Percentiles rank a stretch among this genome's conserved stretches.
Evolutionary conservation across 2,113 vertebrate genomes (phyloP).

Genomic region (Procapra przewalskii): DNA sequence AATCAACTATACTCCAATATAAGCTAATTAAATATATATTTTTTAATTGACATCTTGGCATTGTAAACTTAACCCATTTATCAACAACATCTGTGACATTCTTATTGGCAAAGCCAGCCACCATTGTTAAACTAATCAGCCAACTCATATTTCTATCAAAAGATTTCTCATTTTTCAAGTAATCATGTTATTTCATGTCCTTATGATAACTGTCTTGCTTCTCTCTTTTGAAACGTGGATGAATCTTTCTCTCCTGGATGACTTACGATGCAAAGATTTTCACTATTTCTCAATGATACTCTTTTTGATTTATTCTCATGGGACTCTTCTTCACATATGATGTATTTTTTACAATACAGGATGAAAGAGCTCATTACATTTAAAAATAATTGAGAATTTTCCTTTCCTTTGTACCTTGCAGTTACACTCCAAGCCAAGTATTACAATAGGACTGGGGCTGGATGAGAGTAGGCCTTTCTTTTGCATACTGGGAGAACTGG

Average conservation of each 20-base stretch:
- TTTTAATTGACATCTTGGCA: not conserved
- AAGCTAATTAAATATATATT: not conserved
- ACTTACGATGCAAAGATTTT: not conserved
- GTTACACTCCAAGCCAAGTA: not conserved
- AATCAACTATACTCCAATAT: not conserved
- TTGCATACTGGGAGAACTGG: not conserved
- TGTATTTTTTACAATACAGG: not conserved
- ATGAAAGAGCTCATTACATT: not conserved
- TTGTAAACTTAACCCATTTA: not conserved
- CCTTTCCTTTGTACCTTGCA: not conserved
- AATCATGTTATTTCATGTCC: not conserved
- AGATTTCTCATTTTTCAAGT: not conserved
- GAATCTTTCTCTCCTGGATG: not conserved
- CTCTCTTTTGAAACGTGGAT: not conserved
- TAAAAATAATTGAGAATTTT: not conserved
- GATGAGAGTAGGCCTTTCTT: not conserved
- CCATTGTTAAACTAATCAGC: not conserved
- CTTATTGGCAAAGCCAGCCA: not conserved
- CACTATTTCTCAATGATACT: not conserved
- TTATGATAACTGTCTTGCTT: not conserved
- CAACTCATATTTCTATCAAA: conserved; percentile 13
- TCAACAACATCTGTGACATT: conserved; percentile 9
- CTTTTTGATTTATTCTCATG: not conserved
- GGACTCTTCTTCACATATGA: not conserved
- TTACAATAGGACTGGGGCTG: not conserved